A percentile compares a stretch with the other conserved stretches of the same genome.
These are phyloP conservation scores for Porphyrio hochstetteri DNA, from an alignment of 2,113 vertebrate species.

Conservation along the genomic window DNA sequence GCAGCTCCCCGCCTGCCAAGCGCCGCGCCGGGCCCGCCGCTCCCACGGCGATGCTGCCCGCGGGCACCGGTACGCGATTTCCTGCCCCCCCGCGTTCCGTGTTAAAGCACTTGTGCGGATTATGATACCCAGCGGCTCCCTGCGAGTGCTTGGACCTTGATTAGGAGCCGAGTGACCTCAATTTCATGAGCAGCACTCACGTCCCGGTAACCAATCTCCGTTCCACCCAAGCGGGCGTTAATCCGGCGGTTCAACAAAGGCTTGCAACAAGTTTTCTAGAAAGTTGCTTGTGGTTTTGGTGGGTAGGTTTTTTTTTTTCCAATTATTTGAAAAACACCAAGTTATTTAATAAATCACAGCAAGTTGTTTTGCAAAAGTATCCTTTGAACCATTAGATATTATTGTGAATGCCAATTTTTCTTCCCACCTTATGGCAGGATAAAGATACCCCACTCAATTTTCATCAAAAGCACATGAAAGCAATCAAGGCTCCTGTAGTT, in stretches of 20 bases:
- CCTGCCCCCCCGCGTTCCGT: neutral
- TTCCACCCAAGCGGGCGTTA: neutral
- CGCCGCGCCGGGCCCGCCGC: too few species aligned
- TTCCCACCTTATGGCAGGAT: slow-evolving; percentile 20
- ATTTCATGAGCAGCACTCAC: neutral
- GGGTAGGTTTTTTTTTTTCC: neutral
- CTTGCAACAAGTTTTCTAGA: neutral
- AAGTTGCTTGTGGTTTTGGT: neutral
- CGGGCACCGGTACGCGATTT: neutral
- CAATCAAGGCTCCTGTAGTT: slow-evolving; percentile 62
- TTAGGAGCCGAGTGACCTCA: neutral
- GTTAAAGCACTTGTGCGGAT: neutral
- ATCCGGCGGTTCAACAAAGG: neutral
- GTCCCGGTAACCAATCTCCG: neutral
- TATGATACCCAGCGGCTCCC: neutral
- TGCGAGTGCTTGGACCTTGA: slow-evolving; percentile 6
- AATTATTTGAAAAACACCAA: slow-evolving; percentile 19
- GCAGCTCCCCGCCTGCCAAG: too few species aligned
- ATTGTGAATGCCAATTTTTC: slow-evolving; percentile 29
- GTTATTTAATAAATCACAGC: slow-evolving; percentile 48
- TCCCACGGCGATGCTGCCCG: neutral
- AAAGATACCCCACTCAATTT: slow-evolving; percentile 45
- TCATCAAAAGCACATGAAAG: slow-evolving; percentile 70
- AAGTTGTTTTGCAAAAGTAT: slow-evolving; percentile 45
- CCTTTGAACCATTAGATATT: slow-evolving; percentile 54